These are phyloP conservation scores for Sphenopsis melanotis DNA, from an alignment of 2,797 vertebrate genomes.

Conservation along the genomic window DNA sequence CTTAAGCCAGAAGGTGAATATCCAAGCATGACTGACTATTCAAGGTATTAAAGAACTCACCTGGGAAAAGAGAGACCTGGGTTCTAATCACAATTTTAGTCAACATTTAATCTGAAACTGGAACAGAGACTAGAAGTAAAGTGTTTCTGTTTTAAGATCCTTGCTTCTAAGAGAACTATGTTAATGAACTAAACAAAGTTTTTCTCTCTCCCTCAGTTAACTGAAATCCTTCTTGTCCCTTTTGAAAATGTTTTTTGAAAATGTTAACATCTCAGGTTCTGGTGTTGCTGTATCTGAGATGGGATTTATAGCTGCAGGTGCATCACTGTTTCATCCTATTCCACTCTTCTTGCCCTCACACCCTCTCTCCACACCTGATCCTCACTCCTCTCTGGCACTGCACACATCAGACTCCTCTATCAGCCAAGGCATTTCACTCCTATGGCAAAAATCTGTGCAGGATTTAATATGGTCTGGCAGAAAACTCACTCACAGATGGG, in stretches of 20 bases:
- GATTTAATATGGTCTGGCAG: slow-evolving; percentile 16
- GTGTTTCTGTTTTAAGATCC: neutral
- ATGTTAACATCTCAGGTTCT: neutral
- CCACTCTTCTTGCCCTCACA: neutral
- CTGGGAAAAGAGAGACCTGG: neutral
- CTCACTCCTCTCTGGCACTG: neutral
- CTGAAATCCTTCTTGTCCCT: neutral
- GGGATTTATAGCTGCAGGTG: neutral
- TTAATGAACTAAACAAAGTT: neutral
- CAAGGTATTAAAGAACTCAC: neutral
- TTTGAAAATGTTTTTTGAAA: neutral
- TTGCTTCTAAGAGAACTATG: neutral
- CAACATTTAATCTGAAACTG: neutral
- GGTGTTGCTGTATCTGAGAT: neutral
- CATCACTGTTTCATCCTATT: neutral
- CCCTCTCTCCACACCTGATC: neutral
- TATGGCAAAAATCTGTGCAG: neutral
- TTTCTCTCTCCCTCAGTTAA: neutral
- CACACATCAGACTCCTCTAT: neutral
- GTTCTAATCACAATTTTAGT: neutral
- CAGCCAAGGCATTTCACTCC: neutral
- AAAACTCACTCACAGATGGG: slow-evolving; percentile 27
- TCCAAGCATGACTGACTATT: neutral
- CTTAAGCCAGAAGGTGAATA: neutral
- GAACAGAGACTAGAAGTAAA: neutral